Conservation (phyloP, 2,113 vertebrate species). For the Petaurus breviceps region DNA sequence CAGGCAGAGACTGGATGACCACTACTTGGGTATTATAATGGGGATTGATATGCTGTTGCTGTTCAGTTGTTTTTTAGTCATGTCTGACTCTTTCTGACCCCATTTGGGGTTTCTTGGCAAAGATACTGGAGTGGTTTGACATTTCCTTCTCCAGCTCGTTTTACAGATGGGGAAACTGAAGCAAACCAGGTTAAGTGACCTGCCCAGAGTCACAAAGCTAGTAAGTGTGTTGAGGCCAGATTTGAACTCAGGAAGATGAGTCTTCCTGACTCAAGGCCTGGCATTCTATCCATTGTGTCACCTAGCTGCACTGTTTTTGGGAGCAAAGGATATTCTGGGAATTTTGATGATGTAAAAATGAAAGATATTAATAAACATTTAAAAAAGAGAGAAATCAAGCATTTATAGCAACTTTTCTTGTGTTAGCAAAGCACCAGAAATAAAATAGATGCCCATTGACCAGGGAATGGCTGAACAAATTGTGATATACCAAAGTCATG, state of each 20-base stretch:
- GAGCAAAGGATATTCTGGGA: not conserved
- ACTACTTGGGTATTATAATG: no score
- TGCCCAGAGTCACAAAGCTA: not conserved
- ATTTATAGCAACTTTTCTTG: no score
- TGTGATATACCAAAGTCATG: not conserved
- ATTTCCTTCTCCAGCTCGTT: not conserved
- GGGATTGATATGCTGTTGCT: no score
- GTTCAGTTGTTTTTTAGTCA: no score
- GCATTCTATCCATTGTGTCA: not conserved
- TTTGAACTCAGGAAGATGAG: not conserved
- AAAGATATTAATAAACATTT: not conserved
- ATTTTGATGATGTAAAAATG: not conserved
- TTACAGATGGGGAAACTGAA: not conserved
- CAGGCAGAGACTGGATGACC: no score
- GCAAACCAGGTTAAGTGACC: no score
- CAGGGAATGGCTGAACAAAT: not conserved
- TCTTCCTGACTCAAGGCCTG: not conserved
- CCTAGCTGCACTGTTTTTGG: not conserved
- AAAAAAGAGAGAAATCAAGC: not conserved
- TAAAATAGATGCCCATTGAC: not conserved
- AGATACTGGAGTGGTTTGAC: no score
- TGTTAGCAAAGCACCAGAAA: not conserved
- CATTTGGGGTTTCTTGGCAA: no score
- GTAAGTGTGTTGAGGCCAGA: not conserved
- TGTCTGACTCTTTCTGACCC: no score